Base-by-base conservation (phyloP, 1,140 invertebrate species). In the Telenomus remus region DNA sequence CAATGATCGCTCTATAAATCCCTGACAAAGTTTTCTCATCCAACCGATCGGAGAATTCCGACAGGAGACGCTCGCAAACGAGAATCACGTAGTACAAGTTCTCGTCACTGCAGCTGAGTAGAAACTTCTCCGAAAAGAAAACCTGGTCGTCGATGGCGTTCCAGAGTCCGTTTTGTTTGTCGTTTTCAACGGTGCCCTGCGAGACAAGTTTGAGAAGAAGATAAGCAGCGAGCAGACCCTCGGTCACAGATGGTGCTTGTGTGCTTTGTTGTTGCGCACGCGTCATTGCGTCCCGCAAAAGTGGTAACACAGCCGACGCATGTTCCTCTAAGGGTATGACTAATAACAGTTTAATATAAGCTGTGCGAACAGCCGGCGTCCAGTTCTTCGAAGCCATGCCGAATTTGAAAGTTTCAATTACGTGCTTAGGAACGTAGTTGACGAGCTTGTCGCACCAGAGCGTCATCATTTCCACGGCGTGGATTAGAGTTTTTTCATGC, bases 401-500 rank as follows among this genome's bases (percentile, higher is more conserved):
- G 88, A 93, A 95, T 91, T 94, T 93, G 80, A 96, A 94, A 77
- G 93, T 91, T 42, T 95, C 91, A 0, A 95, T 87, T 9, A 97
- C 85, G 65, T 91, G 90, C 49, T 91, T 91, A 0, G 95, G 94
- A 33, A 95, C 87, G 64, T 91, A 87, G n/a, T 88, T 90, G 0
- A 82, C 86, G 70, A 95, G 92, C 80, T 93, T 93, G 4, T 85
- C 79, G 49, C 92, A 91, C 97, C 97, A 98, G 7, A 93, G 80
- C 8, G 91, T 89, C 84, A 97, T 91, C 91, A 94, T 93, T 76
- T 95, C 92, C 6, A 98, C 87, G 4, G 94, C 92, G 77, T 93
- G 92, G 66, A 95, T 91, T 16, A 98, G 85, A 1, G 95, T 97
- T 78, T 95, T 96, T 87, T 98, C 97, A 86, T 98, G 96, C 50